These are phyloP conservation scores for Hylaeus volcanicus DNA, from an alignment of 1,140 invertebrate genomes.

Conservation along the genomic window DNA sequence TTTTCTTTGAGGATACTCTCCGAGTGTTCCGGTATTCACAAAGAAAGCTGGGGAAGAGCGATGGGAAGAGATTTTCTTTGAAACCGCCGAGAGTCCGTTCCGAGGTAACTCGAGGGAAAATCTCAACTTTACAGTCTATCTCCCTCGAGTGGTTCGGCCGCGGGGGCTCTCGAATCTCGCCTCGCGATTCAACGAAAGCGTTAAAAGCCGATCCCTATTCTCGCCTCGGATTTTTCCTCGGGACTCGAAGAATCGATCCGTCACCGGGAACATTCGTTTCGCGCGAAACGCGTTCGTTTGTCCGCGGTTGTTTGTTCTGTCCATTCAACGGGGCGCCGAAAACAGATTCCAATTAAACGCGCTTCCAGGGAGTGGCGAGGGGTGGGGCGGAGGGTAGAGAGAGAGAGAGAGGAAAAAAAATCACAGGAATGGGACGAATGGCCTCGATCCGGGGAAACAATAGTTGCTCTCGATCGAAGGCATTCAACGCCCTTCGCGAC, in stretches of 20 bases:
- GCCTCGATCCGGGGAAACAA: conserved; percentile 24
- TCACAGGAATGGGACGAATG: background rate
- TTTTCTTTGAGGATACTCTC: conserved; percentile 7
- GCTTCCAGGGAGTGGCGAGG: background rate
- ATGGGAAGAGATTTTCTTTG: conserved; percentile 1
- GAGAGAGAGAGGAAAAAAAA: background rate
- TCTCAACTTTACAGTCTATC: background rate
- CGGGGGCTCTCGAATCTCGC: background rate
- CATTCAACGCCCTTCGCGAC: background rate
- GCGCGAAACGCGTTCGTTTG: conserved; percentile 3
- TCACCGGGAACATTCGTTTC: background rate
- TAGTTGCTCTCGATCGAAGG: conserved; percentile 14
- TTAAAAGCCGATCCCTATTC: background rate
- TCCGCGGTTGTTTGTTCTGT: background rate
- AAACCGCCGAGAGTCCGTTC: conserved; percentile 23
- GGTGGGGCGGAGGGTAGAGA: too few relatives aligned
- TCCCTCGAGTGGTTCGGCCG: background rate
- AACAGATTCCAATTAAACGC: conserved; percentile 34
- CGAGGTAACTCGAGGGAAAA: conserved; percentile 22
- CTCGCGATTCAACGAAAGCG: background rate
- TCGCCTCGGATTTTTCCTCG: background rate
- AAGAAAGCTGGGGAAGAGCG: conserved; percentile 10
- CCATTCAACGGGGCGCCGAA: background rate
- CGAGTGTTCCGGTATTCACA: conserved; percentile 18
- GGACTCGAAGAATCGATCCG: background rate